phyloP scores from a whole-genome alignment of 2,113 vertebrate species.

The Bubo blakistoni region DNA sequence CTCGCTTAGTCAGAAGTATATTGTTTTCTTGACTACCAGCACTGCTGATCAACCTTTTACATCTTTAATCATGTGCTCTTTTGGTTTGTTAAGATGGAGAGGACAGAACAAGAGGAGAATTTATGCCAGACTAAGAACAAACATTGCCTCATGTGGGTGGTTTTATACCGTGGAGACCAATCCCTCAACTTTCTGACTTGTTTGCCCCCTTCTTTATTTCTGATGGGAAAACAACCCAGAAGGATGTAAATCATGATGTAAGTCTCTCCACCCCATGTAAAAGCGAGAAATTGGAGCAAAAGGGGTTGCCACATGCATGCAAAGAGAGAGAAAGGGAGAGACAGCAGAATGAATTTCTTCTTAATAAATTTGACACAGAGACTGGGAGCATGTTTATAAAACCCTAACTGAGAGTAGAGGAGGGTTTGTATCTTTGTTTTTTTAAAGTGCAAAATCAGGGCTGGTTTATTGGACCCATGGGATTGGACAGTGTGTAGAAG shows the following conservation, averaged over 20 bases:
- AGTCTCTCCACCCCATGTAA: neutral
- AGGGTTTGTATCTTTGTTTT: constrained; percentile 54
- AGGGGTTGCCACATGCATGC: neutral
- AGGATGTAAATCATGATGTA: constrained; percentile 54
- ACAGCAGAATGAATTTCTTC: constrained; percentile 28
- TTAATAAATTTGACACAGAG: constrained; percentile 60
- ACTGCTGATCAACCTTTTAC: neutral
- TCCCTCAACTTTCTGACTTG: constrained; percentile 35
- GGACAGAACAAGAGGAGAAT: constrained; percentile 12
- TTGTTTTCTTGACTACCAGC: accelerated
- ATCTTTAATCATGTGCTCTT: neutral
- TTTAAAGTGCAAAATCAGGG: constrained; percentile 49
- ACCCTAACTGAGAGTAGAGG: constrained; percentile 26
- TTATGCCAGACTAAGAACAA: constrained; percentile 56
- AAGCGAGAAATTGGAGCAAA: constrained; percentile 20
- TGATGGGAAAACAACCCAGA: constrained; percentile 49
- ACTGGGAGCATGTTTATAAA: constrained; percentile 61
- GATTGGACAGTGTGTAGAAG: constrained; percentile 35
- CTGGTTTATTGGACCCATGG: constrained; percentile 56
- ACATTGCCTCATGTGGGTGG: constrained; percentile 56
- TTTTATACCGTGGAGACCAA: constrained; percentile 58
- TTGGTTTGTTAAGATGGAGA: neutral
- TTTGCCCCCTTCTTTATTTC: constrained; percentile 48
- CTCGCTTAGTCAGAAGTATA: neutral
- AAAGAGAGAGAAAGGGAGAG: neutral